These are phyloP conservation scores for Zeugodacus cucurbitae DNA, from an alignment of 1,140 invertebrate genomes.

Conservation along the genomic window DNA sequence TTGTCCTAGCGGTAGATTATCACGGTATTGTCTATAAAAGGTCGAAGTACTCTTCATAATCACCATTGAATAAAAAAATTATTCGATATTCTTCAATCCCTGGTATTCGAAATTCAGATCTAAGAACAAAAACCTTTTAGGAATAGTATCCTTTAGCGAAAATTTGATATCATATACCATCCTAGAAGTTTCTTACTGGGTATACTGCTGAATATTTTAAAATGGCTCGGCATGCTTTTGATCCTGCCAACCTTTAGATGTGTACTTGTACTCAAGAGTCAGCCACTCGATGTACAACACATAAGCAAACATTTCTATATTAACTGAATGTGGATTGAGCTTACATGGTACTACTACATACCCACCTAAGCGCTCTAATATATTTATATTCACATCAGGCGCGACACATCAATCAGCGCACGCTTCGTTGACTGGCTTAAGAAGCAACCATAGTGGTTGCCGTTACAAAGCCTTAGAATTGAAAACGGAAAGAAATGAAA, in stretches of 20 bases:
- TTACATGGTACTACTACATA: too few species aligned
- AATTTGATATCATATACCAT: too few species aligned
- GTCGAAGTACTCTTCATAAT: too few species aligned
- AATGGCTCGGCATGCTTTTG: not conserved
- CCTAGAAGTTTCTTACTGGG: not conserved
- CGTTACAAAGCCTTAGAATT: slow-evolving; percentile 32
- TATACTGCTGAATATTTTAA: not conserved
- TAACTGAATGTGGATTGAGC: not conserved
- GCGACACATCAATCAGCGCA: slow-evolving; percentile 14
- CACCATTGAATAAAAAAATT: too few species aligned
- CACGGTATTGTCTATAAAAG: too few species aligned
- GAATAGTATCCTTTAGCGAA: too few species aligned
- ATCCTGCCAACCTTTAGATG: not conserved
- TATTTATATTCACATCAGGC: slow-evolving; percentile 7
- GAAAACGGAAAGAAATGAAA: slow-evolving; percentile 1
- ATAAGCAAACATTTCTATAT: not conserved
- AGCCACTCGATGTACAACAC: not conserved
- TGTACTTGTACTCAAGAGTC: not conserved
- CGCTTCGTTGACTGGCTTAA: slow-evolving; percentile 7
- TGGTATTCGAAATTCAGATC: too few species aligned
- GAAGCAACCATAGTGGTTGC: slow-evolving; percentile 1
- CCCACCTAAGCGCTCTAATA: not conserved
- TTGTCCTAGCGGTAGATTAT: too few species aligned
- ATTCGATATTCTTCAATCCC: too few species aligned
- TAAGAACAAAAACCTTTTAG: too few species aligned